Base-by-base conservation (phyloP, 1,140 invertebrate species). In the Ptiloglossa arizonensis region DNA sequence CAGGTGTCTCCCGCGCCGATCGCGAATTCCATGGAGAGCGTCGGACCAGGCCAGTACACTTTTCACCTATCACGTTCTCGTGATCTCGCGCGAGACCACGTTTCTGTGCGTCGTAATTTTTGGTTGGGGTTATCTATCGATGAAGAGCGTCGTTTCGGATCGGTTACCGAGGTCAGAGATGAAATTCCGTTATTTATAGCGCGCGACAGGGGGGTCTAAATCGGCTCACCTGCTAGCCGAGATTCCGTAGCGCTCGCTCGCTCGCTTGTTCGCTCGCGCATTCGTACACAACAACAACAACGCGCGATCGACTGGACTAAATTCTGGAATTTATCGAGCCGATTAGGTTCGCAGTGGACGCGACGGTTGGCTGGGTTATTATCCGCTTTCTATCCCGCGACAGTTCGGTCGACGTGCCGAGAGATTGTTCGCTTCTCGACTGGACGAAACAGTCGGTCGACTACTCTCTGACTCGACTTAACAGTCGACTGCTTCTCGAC, bases 161-260 rank as follows among this genome's bases (percentile, higher is more conserved):
- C 48, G 19, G 62, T 41, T 35, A 5, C n/a, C 38, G 29, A 4
- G 62, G 35, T 66, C 38, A 48, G 56, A 72, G 67, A 77, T 80
- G 64, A 46, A 75, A 69, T 69, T 80, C 35, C 68, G 64, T 70
- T 82, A 75, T 76, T 82, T 71, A 75, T 82, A 27, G 70, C 63
- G 44, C 27, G 32, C 29, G 29, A 24, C 17, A 22, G 24, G 22
- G n/a, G 9, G 15, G 19, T 11, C n/a, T 22, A 0, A 19, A 5
- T 17, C 6, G 5, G 41, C 13, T 60, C 56, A 29, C 38, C 19
- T 17, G n/a, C 1, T 50, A 27, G 44, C 44, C 8, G 19, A 57
- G 44, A 15, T 52, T 50, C 9, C 46, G n/a, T 32, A n/a, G 9
- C 8, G 15, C 13, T 17, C 17, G 11, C 38, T 62, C 57, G 41